Evolutionary conservation across 2,888 invertebrate species (phyloP).

Genomic region (Acrobeloides nanus): DNA sequence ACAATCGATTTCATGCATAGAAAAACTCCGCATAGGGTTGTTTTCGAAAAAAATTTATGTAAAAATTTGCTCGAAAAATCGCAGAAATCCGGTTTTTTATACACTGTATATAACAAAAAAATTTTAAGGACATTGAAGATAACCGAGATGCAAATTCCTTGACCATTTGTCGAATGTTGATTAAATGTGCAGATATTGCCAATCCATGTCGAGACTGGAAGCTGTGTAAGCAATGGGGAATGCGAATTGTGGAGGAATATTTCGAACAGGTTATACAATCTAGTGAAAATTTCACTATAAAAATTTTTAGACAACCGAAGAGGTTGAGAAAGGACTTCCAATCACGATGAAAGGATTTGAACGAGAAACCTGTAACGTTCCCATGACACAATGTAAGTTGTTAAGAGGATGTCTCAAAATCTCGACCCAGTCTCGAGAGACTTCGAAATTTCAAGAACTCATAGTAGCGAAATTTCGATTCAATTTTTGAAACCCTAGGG

Average conservation of each 20-base stretch:
- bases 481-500: not conserved
- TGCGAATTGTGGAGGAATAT: slow-evolving; percentile 91
- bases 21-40: too few species aligned
- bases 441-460: too few species aligned
- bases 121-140: slow-evolving; percentile 30
- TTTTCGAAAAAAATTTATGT: too few species aligned
- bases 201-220: slow-evolving; percentile 83
- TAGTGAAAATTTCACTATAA: not conserved
- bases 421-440: slow-evolving; percentile 10
- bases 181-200: slow-evolving; percentile 82
- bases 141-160: slow-evolving; percentile 45
- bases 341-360: slow-evolving; percentile 99
- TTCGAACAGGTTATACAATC: slow-evolving; percentile 67
- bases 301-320: slow-evolving; percentile 76
- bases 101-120: slow-evolving; percentile 3
- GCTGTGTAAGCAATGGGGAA: slow-evolving; percentile 77
- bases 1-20: too few species aligned
- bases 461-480: too few species aligned
- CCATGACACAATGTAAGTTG: slow-evolving; percentile 83
- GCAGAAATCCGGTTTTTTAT: not conserved
- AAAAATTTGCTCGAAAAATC: too few species aligned
- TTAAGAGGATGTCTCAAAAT: not conserved
- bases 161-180: slow-evolving; percentile 66
- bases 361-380: slow-evolving; percentile 83
- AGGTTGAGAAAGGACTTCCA: slow-evolving; percentile 77